Evolutionary conservation across 2,888 invertebrate genomes (phyloP).

Genomic region (Lamproptera curius): DNA sequence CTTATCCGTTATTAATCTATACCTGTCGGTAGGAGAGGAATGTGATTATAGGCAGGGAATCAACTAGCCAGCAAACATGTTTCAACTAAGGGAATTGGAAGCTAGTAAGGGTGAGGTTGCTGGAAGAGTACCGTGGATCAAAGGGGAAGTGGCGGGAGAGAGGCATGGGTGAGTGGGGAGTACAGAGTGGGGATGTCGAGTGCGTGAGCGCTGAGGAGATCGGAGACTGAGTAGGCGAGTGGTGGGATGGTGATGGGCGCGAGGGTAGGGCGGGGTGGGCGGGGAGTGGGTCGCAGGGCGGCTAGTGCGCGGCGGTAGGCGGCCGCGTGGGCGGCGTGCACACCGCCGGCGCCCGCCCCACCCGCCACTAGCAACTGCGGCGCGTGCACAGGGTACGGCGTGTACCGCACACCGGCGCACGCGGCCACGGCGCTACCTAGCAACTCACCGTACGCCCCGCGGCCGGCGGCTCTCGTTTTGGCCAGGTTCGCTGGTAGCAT

Average conservation of each 20-base stretch:
- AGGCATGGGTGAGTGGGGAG: slow-evolving; percentile 83
- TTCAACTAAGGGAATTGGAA: background rate
- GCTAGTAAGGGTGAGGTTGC: slow-evolving; percentile 69
- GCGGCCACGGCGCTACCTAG: slow-evolving; percentile 85
- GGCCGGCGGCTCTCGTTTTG: slow-evolving; percentile 95
- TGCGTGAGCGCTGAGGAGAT: slow-evolving; percentile 81
- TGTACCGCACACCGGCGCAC: slow-evolving; percentile 79
- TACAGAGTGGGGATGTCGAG: slow-evolving; percentile 85
- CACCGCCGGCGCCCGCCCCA: slow-evolving; percentile 49
- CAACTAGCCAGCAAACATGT: slow-evolving; percentile 1
- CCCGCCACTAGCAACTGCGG: slow-evolving; percentile 68
- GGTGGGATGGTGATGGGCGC: slow-evolving; percentile 61
- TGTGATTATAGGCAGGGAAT: slow-evolving; percentile 60
- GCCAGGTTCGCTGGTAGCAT: slow-evolving; percentile 98
- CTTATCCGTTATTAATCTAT: slow-evolving; percentile 49
- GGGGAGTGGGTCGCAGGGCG: slow-evolving; percentile 61
- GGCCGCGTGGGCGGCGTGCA: slow-evolving; percentile 49
- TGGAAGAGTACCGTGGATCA: slow-evolving; percentile 75
- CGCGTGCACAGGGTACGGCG: slow-evolving; percentile 79
- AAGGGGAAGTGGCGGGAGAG: slow-evolving; percentile 71
- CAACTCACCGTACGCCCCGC: slow-evolving; percentile 99
- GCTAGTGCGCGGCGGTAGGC: slow-evolving; percentile 66
- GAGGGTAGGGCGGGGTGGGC: slow-evolving; percentile 59
- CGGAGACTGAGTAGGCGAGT: slow-evolving; percentile 73
- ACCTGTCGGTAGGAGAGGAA: slow-evolving; percentile 56